These are phyloP conservation scores for Hexactinellida sp. DNA, from an alignment of 37 sponge, comb jelly and placozoan genomes.

Conservation along the genomic window DNA sequence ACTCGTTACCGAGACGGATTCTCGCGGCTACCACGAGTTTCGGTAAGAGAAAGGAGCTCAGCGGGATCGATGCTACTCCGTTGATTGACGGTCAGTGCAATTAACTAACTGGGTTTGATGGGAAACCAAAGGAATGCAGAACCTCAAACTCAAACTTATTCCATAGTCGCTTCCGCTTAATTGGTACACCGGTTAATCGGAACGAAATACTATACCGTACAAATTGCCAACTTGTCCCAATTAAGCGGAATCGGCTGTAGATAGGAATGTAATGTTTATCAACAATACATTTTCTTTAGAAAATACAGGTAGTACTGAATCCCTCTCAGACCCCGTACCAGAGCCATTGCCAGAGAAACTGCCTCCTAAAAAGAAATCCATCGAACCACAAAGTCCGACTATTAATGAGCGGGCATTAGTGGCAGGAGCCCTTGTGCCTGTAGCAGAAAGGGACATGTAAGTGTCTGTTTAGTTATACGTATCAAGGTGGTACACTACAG, in stretches of 20 bases:
- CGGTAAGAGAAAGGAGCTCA: background rate
- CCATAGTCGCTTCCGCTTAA: too few species aligned
- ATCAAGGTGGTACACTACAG: background rate
- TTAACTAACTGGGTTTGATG: too few species aligned
- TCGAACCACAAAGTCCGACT: background rate
- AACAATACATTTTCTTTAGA: background rate
- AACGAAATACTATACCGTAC: too few species aligned
- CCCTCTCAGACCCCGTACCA: background rate
- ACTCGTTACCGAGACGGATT: background rate
- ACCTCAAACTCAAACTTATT: too few species aligned
- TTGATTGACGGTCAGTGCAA: background rate
- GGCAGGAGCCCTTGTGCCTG: constrained; percentile 1
- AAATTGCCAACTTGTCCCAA: too few species aligned
- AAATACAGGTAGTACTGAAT: background rate
- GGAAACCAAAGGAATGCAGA: too few species aligned
- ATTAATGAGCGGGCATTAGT: background rate
- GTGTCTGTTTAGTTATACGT: background rate
- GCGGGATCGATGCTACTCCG: background rate
- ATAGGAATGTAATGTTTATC: too few species aligned
- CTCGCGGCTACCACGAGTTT: background rate
- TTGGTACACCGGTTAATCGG: too few species aligned
- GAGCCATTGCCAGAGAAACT: background rate
- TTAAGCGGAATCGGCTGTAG: too few species aligned
- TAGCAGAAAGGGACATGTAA: background rate
- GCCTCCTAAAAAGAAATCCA: background rate